Evolutionary conservation across 2,888 invertebrate genomes (phyloP).

Genomic region (Teleogryllus oceanicus): DNA sequence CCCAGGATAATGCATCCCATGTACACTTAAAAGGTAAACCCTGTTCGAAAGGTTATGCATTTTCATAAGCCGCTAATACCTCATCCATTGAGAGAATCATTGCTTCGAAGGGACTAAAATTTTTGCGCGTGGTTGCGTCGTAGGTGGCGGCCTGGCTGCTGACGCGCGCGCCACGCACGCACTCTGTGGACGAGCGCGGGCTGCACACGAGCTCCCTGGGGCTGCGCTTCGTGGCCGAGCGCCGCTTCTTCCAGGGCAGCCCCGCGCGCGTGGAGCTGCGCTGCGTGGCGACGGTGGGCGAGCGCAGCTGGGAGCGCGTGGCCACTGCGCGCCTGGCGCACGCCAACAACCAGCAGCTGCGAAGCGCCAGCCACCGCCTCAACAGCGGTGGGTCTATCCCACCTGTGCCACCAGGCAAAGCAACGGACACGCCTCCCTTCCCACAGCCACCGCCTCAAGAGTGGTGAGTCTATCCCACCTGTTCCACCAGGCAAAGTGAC

Average conservation of each 20-base stretch:
- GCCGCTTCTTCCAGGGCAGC: background rate
- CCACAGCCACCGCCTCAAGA: no score
- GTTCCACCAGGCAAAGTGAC: no score
- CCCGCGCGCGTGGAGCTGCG: background rate
- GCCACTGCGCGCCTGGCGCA: background rate
- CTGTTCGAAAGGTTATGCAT: no score
- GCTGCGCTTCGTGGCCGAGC: background rate
- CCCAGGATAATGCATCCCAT: no score
- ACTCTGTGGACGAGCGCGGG: background rate
- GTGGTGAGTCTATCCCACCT: no score
- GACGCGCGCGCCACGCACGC: background rate
- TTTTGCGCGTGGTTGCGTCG: no score
- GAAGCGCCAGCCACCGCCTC: background rate
- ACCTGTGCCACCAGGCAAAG: no score
- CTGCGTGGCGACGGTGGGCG: background rate
- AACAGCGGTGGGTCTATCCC: background rate
- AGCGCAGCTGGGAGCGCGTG: background rate
- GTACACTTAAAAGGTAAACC: no score
- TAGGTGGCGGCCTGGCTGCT: background rate
- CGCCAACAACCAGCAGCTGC: conserved; percentile 4
- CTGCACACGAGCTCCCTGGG: conserved; percentile 18
- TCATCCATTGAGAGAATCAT: no score
- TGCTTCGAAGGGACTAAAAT: no score
- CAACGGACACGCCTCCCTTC: no score
- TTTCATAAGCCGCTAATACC: no score